These are phyloP conservation scores for Pelochelys cantorii DNA, from an alignment of 2,797 vertebrate species.

Conservation along the genomic window DNA sequence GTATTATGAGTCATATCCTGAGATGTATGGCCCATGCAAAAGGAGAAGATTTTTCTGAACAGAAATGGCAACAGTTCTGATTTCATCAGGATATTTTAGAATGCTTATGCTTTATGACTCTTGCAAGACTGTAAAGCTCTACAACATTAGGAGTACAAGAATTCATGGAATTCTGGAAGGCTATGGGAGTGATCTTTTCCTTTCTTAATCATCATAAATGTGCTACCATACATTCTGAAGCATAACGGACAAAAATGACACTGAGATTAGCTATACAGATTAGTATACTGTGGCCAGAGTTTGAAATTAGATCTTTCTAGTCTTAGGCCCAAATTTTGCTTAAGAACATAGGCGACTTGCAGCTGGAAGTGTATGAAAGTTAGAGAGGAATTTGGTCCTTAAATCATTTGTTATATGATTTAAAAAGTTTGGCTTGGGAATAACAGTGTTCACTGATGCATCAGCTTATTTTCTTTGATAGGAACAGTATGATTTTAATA, in stretches of 20 bases:
- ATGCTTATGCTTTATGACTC: background rate
- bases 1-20: background rate
- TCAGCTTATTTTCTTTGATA: background rate
- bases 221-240: background rate
- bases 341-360: background rate
- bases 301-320: background rate
- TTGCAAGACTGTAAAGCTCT: conserved; percentile 15
- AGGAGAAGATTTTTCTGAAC: background rate
- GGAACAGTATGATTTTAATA: background rate
- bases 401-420: background rate
- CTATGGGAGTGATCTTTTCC: background rate
- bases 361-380: background rate
- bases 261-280: background rate
- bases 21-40: conserved; percentile 22
- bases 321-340: background rate
- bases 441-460: background rate
- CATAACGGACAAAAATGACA: background rate
- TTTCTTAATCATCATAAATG: background rate
- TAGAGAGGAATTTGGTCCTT: background rate
- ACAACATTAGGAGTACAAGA: background rate
- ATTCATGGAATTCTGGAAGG: background rate
- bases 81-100: conserved; percentile 15
- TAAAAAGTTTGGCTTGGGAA: background rate
- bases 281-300: background rate
- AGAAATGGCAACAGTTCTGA: conserved; percentile 17